Percentiles rank a stretch among this genome's conserved stretches.
Evolutionary conservation across 2,888 invertebrate genomes (phyloP).

Genomic region (Orchestes rusci): DNA sequence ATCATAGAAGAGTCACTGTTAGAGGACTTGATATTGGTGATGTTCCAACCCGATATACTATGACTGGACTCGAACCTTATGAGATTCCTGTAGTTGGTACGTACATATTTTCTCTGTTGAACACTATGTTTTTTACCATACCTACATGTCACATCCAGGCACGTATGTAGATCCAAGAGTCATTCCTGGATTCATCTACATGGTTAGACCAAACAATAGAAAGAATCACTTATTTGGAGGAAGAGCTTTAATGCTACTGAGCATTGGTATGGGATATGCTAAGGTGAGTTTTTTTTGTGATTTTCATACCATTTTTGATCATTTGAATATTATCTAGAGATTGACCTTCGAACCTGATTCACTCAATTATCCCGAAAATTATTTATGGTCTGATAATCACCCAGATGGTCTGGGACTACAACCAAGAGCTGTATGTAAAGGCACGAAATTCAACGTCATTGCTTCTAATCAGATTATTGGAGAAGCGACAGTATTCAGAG

Average conservation of each 20-base stretch:
- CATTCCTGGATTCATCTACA: conserved; percentile 65
- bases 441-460: conserved; percentile 57
- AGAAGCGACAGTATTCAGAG: conserved; percentile 60
- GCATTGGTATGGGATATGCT: conserved; percentile 69
- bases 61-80: conserved; percentile 58
- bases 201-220: conserved; percentile 59
- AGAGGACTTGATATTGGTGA: conserved; percentile 56
- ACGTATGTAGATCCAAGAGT: conserved; percentile 67
- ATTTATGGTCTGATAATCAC: conserved; percentile 72
- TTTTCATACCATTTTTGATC: neutral
- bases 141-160: conserved; percentile 34
- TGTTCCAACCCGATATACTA: conserved; percentile 59
- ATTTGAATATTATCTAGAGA: conserved; percentile 36
- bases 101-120: conserved; percentile 23
- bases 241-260: conserved; percentile 54
- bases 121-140: neutral
- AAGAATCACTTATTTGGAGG: conserved; percentile 60
- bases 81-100: conserved; percentile 66
- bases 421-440: conserved; percentile 57
- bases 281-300: conserved; percentile 39
- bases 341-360: conserved; percentile 64
- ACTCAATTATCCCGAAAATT: conserved; percentile 54
- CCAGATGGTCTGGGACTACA: conserved; percentile 66
- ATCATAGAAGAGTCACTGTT: conserved; percentile 56
- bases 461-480: conserved; percentile 55